A percentile compares a stretch with the other conserved stretches of the same genome.
Conservation (phyloP, 2,113 vertebrate genomes). For the Hoplias malabaricus region DNA sequence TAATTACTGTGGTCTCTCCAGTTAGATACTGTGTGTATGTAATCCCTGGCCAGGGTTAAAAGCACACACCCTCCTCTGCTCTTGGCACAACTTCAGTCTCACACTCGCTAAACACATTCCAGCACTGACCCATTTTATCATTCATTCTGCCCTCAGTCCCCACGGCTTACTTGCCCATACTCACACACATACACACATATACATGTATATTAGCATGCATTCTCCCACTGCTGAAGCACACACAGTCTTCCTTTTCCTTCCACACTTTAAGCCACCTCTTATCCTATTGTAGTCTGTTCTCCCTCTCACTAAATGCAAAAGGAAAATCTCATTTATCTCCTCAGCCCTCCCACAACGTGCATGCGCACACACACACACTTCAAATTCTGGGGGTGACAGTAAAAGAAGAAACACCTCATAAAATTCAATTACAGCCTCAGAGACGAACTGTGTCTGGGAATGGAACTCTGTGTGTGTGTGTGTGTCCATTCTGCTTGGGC, state of each 20-base stretch:
- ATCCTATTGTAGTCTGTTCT: conserved; percentile 12
- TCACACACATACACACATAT: neutral
- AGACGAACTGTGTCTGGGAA: conserved; percentile 6
- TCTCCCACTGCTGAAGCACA: neutral
- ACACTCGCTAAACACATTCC: conserved; percentile 26
- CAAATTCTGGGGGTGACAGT: neutral
- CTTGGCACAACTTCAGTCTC: conserved; percentile 20
- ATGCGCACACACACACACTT: neutral
- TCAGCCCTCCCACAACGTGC: neutral
- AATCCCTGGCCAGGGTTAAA: conserved; percentile 20
- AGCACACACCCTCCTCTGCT: conserved; percentile 13
- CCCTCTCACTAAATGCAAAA: conserved; percentile 10
- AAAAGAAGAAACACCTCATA: conserved; percentile 27
- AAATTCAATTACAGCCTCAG: conserved; percentile 36
- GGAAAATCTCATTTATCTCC: conserved; percentile 20
- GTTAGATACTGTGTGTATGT: conserved; percentile 15
- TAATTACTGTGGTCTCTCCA: conserved; percentile 15
- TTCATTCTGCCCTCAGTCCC: conserved; percentile 23
- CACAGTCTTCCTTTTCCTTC: conserved; percentile 1
- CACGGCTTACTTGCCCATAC: conserved; percentile 1
- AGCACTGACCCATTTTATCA: conserved; percentile 32
- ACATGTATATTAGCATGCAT: neutral
- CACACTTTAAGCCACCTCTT: conserved; percentile 25
- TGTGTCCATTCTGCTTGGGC: conserved; percentile 11
- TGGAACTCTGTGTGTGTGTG: neutral